Base-by-base conservation (phyloP, 2,113 vertebrate genomes). In the Thymallus thymallus region DNA sequence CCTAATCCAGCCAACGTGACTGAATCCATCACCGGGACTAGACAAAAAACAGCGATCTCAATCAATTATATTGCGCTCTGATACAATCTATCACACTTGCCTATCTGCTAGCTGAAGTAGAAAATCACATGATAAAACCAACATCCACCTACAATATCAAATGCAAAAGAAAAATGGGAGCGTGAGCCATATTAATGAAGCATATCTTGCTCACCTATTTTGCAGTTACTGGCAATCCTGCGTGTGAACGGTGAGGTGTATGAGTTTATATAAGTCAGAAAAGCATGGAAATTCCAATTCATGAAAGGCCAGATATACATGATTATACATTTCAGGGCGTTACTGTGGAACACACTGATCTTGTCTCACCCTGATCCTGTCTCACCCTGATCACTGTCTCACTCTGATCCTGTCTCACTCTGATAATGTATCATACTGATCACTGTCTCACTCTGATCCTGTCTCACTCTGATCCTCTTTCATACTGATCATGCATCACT, bases 261-360 rank as follows among this genome's bases (percentile, higher is more conserved):
- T 89, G 81, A 4, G 26, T 89, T 85, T 90, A 80, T 83, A 79
- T 84, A 86, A 72, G 81, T 86, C 82, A 83, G 83, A 79, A 88
- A 88, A 88, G 84, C 84, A 89, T 81, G 72, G 77, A 80, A 89
- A 87, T 85, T 91, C 88, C 87, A 86, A 84, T 87, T 81, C 77
- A 88, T 85, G 84, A 67, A 80, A 76, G 58, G 76, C 71, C 63
- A 66, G 74, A 77, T 72, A 79, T 85, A 77, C 78, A 79, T 75
- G 69, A 71, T 72, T 75, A 64, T 76, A 75, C 72, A 77, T 84
- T 80, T 72, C 32, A 58, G 79, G 58, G 79, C 78, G 79, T 70
- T 81, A 86, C 82, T 71, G 87, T 81, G 80, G 83, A 87, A 87
- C 71, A 29, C 69, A 41, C 35, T 51, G 46, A 16, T 48, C 46